Base-by-base conservation (phyloP, 2,113 vertebrate genomes). In the Sceloporus undulatus region DNA sequence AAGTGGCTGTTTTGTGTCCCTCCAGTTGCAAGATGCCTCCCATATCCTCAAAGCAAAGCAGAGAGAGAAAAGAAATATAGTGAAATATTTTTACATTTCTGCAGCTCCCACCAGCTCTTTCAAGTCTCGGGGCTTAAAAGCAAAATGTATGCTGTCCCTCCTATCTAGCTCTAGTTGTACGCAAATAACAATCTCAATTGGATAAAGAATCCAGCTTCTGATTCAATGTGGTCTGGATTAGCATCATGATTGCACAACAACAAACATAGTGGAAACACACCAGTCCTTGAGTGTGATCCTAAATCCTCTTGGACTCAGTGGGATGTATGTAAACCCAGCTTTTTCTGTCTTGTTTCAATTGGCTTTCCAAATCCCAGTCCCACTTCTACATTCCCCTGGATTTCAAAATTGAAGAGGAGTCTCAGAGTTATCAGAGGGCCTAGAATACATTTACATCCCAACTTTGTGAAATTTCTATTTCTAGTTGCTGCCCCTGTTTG, bases 1-100 rank as follows among this genome's bases (percentile, higher is more conserved):
- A 97, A 2, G 96, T 96, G 77, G 96, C 96, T 78, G 96, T 96
- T 87, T 76, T 95, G 84, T 34, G 84, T 59, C 82, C 87, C 87
- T 95, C 90, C 92, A 97, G 91, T 34, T 84, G 94, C 29, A 93
- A 93, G 59, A 96, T 0, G 0, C 90, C 66, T 0, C 91, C 82
- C 94, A 96, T 96, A 89, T 97, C 94, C 96, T 97, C 52, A 79
- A 21, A 95, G 91, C 56, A 92, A 42, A 10, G 5, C 10, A 18
- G 42, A 23, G 34, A 86, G 4, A 90, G 38, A 14, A 62, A 3
- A 89, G 8, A 82, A 9, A 73, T 0, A 70, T 77, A 52, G 42
- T 0, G 1, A 59, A 89, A 9, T 9, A 3, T 0, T 0, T 52
- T 87, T 68, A 59, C 14, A 13, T 54, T 56, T 78, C 66, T 76